These are phyloP conservation scores for Lophius piscatorius DNA, from an alignment of 2,113 vertebrate species.

Conservation along the genomic window DNA sequence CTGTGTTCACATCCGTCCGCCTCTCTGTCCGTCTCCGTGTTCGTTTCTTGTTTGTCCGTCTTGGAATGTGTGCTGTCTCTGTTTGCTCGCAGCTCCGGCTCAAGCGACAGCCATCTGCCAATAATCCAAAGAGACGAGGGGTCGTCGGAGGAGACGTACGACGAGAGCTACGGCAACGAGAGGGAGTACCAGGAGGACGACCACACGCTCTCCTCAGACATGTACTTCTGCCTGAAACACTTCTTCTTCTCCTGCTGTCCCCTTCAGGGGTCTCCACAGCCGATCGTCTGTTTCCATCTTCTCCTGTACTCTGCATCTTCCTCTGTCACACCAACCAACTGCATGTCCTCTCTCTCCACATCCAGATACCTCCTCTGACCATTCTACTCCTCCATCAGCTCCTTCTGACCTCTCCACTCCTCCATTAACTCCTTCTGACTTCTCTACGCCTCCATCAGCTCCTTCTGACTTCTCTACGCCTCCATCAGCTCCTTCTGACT, in stretches of 20 bases:
- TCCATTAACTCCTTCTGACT: no score
- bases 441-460: no score
- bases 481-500: no score
- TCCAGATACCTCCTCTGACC: neutral
- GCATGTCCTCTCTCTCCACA: no score
- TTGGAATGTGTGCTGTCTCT: conserved; percentile 11
- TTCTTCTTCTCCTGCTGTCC: no score
- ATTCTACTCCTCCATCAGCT: neutral
- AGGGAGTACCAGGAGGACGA: conserved; percentile 86
- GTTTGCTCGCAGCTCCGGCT: conserved; percentile 83
- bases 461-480: no score
- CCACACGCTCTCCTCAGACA: conserved; percentile 89
- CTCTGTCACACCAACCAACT: no score
- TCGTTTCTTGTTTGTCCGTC: neutral
- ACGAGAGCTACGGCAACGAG: conserved; percentile 84
- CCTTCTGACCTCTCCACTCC: no score
- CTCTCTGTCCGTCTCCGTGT: conserved; percentile 30
- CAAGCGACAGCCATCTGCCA: conserved; percentile 89
- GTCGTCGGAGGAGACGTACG: conserved; percentile 86
- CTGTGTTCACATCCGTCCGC: conserved; percentile 27
- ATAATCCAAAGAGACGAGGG: conserved; percentile 88
- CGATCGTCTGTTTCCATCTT: no score
- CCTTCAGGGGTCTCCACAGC: no score
- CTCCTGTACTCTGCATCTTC: no score
- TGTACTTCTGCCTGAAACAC: conserved; percentile 78